A percentile compares a stretch with the other conserved stretches of the same genome.
phyloP scores from a whole-genome alignment of 1,140 invertebrate genomes.

The Argopecten irradians region DNA sequence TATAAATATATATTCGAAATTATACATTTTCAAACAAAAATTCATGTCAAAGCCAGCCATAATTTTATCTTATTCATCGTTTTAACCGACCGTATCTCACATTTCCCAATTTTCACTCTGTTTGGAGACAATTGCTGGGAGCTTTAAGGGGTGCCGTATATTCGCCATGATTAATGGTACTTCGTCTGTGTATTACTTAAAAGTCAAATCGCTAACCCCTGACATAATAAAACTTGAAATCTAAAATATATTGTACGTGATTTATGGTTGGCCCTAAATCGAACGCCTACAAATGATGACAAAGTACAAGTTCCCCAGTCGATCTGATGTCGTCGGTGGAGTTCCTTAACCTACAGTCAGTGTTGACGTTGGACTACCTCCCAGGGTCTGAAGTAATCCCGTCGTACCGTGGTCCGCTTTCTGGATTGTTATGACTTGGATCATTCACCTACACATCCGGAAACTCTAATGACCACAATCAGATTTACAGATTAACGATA shows the following conservation, averaged over 20 bases:
- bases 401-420: slow-evolving; percentile 2
- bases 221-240: neutral
- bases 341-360: neutral
- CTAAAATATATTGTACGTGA: neutral
- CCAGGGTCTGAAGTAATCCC: neutral
- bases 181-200: neutral
- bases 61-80: too few relatives aligned
- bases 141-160: neutral
- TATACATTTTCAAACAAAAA: too few relatives aligned
- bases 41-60: too few relatives aligned
- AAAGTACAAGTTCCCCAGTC: neutral
- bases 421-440: slow-evolving; percentile 3
- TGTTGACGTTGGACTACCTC: slow-evolving; percentile 4
- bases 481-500: neutral
- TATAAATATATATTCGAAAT: too few relatives aligned
- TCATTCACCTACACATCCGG: neutral
- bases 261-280: neutral
- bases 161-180: neutral
- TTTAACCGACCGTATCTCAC: too few relatives aligned
- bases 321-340: neutral
- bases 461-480: neutral
- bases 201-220: neutral
- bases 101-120: too few relatives aligned
- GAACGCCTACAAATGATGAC: neutral
- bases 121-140: neutral